Conservation (phyloP, 2,113 vertebrate genomes). For the Cyanistes caeruleus region DNA sequence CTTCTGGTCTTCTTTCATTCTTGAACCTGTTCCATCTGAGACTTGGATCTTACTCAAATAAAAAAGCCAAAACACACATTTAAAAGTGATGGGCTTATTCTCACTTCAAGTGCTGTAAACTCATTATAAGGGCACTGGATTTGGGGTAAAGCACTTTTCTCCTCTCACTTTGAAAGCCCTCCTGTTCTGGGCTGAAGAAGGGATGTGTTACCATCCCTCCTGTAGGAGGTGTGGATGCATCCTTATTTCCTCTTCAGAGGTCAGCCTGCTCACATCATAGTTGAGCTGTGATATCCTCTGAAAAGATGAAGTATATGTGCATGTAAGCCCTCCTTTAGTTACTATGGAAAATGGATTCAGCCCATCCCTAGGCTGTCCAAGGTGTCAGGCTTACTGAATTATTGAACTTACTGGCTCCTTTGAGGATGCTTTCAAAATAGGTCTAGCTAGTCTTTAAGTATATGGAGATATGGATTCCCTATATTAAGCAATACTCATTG, state of each 20-base stretch:
- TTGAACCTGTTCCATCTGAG: background rate
- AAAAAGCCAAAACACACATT: background rate
- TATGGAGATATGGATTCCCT: background rate
- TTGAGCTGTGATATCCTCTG: background rate
- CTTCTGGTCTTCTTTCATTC: background rate
- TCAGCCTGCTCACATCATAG: background rate
- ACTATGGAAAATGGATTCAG: background rate
- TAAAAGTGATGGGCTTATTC: background rate
- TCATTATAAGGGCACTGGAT: background rate
- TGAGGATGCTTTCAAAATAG: conserved; percentile 14
- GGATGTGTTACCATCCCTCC: background rate
- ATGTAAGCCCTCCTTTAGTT: background rate
- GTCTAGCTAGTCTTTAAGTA: background rate
- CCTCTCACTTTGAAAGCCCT: background rate
- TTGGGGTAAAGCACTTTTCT: background rate
- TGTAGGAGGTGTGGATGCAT: background rate
- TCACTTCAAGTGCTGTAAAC: background rate
- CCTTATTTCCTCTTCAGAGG: background rate
- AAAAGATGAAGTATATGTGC: background rate
- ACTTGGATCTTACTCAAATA: background rate
- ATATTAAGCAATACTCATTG: background rate
- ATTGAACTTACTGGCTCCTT: conserved; percentile 1
- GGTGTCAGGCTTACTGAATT: background rate
- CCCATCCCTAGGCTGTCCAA: background rate
- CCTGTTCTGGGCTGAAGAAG: background rate